Evolutionary conservation across 1,140 invertebrate genomes (phyloP).

Genomic region (Fragariocoptes setiger): DNA sequence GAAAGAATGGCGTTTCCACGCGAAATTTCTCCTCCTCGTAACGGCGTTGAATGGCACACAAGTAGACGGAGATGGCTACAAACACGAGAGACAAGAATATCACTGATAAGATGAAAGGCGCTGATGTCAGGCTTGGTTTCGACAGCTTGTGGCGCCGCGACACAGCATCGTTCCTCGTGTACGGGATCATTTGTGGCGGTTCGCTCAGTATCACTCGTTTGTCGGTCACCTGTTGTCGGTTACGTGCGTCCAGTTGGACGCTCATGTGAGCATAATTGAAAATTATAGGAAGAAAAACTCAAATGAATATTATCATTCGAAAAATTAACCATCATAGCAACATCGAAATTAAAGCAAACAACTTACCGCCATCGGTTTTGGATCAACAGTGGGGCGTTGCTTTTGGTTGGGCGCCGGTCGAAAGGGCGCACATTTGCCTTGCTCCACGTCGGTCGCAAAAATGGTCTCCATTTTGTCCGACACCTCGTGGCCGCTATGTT

Average conservation of each 20-base stretch:
- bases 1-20: slow-evolving; percentile 10
- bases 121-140: not conserved
- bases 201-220: slow-evolving; percentile 3
- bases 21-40: slow-evolving; percentile 7
- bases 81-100: slow-evolving; percentile 9
- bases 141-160: not conserved
- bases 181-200: not conserved
- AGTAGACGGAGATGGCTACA: slow-evolving; percentile 5
- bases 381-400: not conserved
- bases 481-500: slow-evolving; percentile 12
- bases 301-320: not conserved
- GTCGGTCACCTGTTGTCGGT: not conserved
- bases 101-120: not conserved
- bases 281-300: no score
- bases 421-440: slow-evolving; percentile 11
- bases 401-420: not conserved
- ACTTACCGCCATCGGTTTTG: slow-evolving; percentile 6
- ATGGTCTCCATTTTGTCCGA: slow-evolving; percentile 12
- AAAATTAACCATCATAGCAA: not conserved
- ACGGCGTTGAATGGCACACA: slow-evolving; percentile 5
- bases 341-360: slow-evolving; percentile 2
- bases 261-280: not conserved
- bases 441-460: slow-evolving; percentile 9
- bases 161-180: not conserved
- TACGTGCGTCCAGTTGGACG: not conserved